phyloP scores from a whole-genome alignment of 2,888 invertebrate species.

The Caenorhabditis zanzibari region DNA sequence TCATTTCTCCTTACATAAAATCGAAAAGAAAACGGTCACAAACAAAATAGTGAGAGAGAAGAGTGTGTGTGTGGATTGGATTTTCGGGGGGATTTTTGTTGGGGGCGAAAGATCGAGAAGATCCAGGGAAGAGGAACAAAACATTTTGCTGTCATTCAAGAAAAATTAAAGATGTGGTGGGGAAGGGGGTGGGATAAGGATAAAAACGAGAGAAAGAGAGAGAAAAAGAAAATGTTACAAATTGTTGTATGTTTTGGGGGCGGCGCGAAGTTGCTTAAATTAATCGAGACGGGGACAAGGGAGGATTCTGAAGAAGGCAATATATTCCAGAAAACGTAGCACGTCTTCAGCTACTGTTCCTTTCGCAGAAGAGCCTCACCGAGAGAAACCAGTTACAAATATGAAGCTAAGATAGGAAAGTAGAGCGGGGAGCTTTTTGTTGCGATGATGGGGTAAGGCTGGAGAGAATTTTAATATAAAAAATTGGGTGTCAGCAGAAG shows the following conservation, averaged over 20 bases:
- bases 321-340: not conserved
- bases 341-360: not conserved
- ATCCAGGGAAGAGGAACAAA: not conserved
- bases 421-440: conserved; percentile 21
- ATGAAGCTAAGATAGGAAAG: conserved; percentile 62
- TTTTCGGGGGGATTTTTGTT: not conserved
- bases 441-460: not conserved
- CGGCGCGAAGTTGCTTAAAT: not conserved
- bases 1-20: conserved; percentile 69
- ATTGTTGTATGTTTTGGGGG: not conserved
- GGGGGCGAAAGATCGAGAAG: not conserved
- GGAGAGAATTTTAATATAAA: not conserved
- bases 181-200: not conserved
- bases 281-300: not conserved
- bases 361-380: not conserved
- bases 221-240: conserved; percentile 30
- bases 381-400: conserved; percentile 61
- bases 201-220: not conserved
- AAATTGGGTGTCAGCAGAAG: not conserved
- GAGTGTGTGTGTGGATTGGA: not conserved
- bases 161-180: conserved; percentile 55
- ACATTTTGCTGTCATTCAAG: conserved; percentile 48
- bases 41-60: conserved; percentile 20
- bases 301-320: not conserved
- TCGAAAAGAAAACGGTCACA: conserved; percentile 45